Base-by-base conservation (phyloP, 2,888 invertebrate species). In the Stratiomys singularior region DNA sequence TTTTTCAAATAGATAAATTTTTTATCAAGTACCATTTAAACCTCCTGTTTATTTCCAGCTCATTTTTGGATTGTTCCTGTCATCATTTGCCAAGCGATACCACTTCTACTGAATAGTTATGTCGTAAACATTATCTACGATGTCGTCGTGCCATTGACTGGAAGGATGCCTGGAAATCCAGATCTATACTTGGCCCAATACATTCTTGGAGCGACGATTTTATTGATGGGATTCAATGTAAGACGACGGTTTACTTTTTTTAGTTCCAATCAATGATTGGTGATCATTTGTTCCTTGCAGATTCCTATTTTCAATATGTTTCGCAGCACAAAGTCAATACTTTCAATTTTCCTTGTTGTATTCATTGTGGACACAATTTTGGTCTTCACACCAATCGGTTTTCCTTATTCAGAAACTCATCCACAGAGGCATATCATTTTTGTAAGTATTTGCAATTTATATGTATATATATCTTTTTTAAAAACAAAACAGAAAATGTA, bases 221-320 rank as follows among this genome's bases (percentile, higher is more conserved):
- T 37, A 37, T 5, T 37, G 37, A 37, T 37, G 37, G 37, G 37
- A 37, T 37, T 37, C 37, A 5, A 5, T 37, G 37, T 37, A 37
- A 37, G 37, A 5, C 37, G 5, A 37, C n/a, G n/a, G n/a, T n/a
- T n/a, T n/a, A n/a, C n/a, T n/a, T n/a, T n/a, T n/a, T 44, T 9
- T 9, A 44, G 44, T n/a, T 52, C 7, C 18, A 9, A n/a, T 52
- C 15, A 9, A 52, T n/a, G n/a, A n/a, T 52, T 52, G 4, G 3
- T 9, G 3, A 18, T 52, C 15, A 44, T 30, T 5, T 21, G 5
- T 58, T 1, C 1, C 11, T 60, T 60, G 21, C 25, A 60, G 60
- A 60, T 60, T 60, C 60, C 60, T 7, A 60, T 60, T 15, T 4
- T 60, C 27, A 60, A 23, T 15, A 60, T 60, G n/a, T 60, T 60